phyloP scores from a whole-genome alignment of 2,888 invertebrate species.

The Drepanosiphum platanoidis region DNA sequence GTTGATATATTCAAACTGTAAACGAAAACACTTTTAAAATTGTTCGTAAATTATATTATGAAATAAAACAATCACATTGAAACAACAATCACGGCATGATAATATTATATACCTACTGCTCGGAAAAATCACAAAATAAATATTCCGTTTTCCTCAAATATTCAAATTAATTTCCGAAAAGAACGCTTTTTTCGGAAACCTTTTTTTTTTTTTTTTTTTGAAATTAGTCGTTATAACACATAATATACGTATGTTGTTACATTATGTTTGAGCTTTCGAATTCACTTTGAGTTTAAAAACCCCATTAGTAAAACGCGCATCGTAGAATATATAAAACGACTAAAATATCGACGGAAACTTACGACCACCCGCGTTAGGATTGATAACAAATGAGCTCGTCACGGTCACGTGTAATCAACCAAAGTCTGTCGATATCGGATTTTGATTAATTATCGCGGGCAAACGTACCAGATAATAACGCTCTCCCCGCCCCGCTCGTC shows the following conservation, averaged over 20 bases:
- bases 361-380: not conserved
- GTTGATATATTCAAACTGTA: too few relatives aligned
- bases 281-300: not conserved
- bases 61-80: not conserved
- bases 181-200: not conserved
- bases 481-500: not conserved
- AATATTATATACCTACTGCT: not conserved
- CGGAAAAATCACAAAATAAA: not conserved
- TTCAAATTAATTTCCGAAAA: not conserved
- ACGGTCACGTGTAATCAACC: slow-evolving; percentile 31
- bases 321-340: not conserved
- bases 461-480: slow-evolving; percentile 36
- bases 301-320: not conserved
- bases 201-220: too few relatives aligned
- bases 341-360: slow-evolving; percentile 2
- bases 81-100: not conserved
- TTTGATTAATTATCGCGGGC: slow-evolving; percentile 57
- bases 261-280: too few relatives aligned
- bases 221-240: too few relatives aligned
- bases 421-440: slow-evolving; percentile 41
- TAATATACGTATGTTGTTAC: too few relatives aligned
- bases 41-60: not conserved
- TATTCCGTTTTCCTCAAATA: not conserved
- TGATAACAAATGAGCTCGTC: slow-evolving; percentile 31
- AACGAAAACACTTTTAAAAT: not conserved